Evolutionary conservation across 2,113 vertebrate species (phyloP), one percentile per base, ranked within the genome.

Genomic region (Erpornis zantholeuca): DNA sequence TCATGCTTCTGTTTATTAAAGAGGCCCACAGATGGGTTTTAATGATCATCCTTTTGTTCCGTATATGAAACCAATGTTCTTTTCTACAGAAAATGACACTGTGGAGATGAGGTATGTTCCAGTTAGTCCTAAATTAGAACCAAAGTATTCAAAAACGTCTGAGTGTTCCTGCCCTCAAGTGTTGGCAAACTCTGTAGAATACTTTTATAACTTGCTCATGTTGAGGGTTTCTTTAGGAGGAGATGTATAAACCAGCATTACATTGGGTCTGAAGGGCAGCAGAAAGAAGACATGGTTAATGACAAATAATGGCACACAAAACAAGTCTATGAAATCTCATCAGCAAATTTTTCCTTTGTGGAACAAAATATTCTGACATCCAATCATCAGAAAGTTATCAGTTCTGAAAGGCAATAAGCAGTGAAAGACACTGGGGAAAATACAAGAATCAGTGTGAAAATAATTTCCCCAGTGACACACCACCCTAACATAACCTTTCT

Each of bases 51-150:
- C 45, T 61, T 90, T 82, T 92, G 45, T 85, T 90, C 81, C 24
- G 10, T 93, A 64, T 63, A 52, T 40, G 57, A 92, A 92, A 87
- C 28, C 22, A 81, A 79, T 63, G 64, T 54, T 89, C 69, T 94
- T 81, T 89, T 84, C 73, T 87, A 88, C 65, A 92, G 42, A 80
- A 92, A 88, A 86, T 42, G 10, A 91, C 86, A 83, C n/a, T 86
- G 31, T 65, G 76, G 71, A 84, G 54, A 89, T 69, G 70, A 89
- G 22, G n/a, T 73, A 79, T 92, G 73, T 90, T 92, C 36, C 80
- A 80, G 29, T 79, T 56, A 42, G 36, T 54, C 33, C 44, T 65
- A 91, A 82, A 93, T 79, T 85, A 93, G 64, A 91, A 94, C 10
- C 61, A 91, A 83, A 89, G 47, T 75, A 52, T 84, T 82, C 35